Base-by-base conservation (phyloP, 2,888 invertebrate species). In the Brachypalpus laphriformis region DNA sequence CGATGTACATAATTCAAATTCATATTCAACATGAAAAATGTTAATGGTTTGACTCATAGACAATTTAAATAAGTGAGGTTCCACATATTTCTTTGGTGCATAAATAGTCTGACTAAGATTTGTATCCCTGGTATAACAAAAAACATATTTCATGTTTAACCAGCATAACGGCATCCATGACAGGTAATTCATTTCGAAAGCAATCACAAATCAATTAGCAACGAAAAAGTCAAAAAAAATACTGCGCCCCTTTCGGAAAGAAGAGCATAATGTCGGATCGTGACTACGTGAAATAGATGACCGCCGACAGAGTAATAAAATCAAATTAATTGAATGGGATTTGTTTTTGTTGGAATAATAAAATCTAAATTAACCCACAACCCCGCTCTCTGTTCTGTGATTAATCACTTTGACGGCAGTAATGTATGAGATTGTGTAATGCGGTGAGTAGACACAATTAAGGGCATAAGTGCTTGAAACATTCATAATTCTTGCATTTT, bases 181-280 rank as follows among this genome's bases (percentile, higher is more conserved):
- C 65, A 56, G 56, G 75, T 37, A 42, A 75, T 57, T 22, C 16
- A 47, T 75, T 75, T 45, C 14, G 25, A 66, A 45, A 47, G 56
- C 65, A 75, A 66, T 66, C 56, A 57, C 75, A 75, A 75, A 61
- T 61, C 72, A 72, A 72, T 72, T 72, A 72, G 51, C 7, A 51
- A 1, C 37, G 18, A 9, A 18, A 28, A 51, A 5, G 42, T 14
- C 8, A 11, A 28, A 54, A 18, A 68, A 42, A 54, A 31, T 7
- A 42, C 16, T 8, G 9, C 5, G 1, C 14, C 16, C 28, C 11
- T 45, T 37, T 31, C 6, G 8, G 0, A 14, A n/a, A 37, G n/a
- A 11, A 16, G 16, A 37, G 28, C 59, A 72, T 49, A 25, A n/a
- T 40, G 18, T 49, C 37, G 49, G 49, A 37, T 59, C 37, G 49